phyloP scores from a whole-genome alignment of 2,888 invertebrate species.

The Caenorhabditis wallacei region DNA sequence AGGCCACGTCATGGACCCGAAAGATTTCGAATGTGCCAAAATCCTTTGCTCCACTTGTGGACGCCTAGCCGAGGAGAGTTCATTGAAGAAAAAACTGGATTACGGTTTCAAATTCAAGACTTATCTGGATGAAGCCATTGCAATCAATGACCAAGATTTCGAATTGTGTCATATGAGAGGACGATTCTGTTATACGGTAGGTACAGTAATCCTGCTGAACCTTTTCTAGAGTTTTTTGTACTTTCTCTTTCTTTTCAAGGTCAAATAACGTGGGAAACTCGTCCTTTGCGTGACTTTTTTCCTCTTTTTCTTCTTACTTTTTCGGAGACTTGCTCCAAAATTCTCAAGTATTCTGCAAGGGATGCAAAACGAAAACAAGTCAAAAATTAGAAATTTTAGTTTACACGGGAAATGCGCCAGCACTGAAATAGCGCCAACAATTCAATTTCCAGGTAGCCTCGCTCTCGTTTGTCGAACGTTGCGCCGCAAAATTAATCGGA shows the following conservation, averaged over 20 bases:
- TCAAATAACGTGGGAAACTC: constrained; percentile 8
- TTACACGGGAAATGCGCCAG: background rate
- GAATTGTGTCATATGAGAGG: constrained; percentile 71
- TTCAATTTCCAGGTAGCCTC: constrained; percentile 54
- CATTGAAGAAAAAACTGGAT: constrained; percentile 61
- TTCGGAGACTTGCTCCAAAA: background rate
- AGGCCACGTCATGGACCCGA: constrained; percentile 43
- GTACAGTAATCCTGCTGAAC: background rate
- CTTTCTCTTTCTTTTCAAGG: constrained; percentile 7
- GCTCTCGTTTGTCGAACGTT: constrained; percentile 58
- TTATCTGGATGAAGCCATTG: constrained; percentile 63
- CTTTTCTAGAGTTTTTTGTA: background rate
- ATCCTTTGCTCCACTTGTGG: constrained; percentile 66
- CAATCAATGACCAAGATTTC: constrained; percentile 56
- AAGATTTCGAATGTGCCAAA: constrained; percentile 53
- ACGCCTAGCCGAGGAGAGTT: constrained; percentile 69
- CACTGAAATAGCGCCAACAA: too few species aligned
- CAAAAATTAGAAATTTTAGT: background rate
- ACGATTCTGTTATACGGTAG: constrained; percentile 67
- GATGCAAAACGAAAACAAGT: background rate
- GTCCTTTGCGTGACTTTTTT: constrained; percentile 9
- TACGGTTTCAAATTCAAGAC: constrained; percentile 70
- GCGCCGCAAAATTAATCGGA: constrained; percentile 61
- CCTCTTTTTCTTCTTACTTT: background rate
- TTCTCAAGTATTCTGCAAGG: constrained; percentile 20